Evolutionary conservation across 2,888 invertebrate genomes (phyloP).

Genomic region (Aradus depressus): DNA sequence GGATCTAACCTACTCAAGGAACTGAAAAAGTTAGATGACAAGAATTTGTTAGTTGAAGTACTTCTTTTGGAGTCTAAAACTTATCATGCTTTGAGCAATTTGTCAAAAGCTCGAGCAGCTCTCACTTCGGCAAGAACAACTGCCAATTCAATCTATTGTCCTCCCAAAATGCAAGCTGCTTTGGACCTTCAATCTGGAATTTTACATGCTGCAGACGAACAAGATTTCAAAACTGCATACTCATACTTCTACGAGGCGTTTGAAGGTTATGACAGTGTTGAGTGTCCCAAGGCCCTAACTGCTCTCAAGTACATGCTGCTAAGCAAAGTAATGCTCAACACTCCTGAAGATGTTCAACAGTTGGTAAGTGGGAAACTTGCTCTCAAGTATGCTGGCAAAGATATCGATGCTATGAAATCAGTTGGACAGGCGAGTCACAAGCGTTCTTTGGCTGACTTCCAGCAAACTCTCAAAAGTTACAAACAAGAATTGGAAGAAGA

Average conservation of each 20-base stretch:
- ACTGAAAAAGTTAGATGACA: conserved; percentile 97
- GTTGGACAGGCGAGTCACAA: conserved; percentile 94
- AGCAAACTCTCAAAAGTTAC: conserved; percentile 74
- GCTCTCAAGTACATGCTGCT: conserved; percentile 99
- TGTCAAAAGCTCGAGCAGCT: conserved; percentile 92
- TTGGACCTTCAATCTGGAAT: conserved; percentile 96
- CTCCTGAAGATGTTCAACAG: conserved; percentile 89
- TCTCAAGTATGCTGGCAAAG: conserved; percentile 87
- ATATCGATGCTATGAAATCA: conserved; percentile 95
- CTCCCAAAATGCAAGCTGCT: conserved; percentile 95
- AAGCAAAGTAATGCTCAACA: conserved; percentile 96
- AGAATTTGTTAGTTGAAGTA: conserved; percentile 92
- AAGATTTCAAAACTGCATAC: conserved; percentile 98
- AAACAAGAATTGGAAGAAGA: conserved; percentile 87
- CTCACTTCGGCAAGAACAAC: conserved; percentile 98
- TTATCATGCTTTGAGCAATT: conserved; percentile 91
- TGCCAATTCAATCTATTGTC: conserved; percentile 98
- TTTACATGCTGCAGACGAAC: conserved; percentile 97
- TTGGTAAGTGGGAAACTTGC: conserved; percentile 95
- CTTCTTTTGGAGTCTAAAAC: conserved; percentile 97
- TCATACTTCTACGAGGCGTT: conserved; percentile 99
- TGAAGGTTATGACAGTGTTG: conserved; percentile 95
- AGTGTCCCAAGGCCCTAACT: conserved; percentile 78
- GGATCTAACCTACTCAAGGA: conserved; percentile 84
- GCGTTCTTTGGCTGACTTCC: conserved; percentile 93